These are phyloP conservation scores for Schizopygopsis pylzovi DNA, from an alignment of 2,797 vertebrate species.

Conservation along the genomic window DNA sequence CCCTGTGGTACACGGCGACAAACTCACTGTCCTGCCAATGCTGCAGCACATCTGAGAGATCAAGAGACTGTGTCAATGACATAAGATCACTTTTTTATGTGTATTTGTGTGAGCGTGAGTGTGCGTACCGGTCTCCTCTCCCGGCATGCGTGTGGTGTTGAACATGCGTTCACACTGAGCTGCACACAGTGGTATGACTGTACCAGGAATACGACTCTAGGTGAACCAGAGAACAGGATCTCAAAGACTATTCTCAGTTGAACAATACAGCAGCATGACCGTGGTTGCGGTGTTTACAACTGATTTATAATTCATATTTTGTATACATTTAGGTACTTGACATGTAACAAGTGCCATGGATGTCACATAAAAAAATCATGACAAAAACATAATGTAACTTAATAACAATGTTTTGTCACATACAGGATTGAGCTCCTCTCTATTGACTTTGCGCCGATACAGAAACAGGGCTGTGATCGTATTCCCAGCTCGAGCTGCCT, in stretches of 20 bases:
- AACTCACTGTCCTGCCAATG: slow-evolving; percentile 86
- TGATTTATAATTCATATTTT: background rate
- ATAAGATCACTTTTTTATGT: background rate
- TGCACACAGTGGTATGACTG: slow-evolving; percentile 84
- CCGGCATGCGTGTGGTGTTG: slow-evolving; percentile 87
- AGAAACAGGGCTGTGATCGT: slow-evolving; percentile 87
- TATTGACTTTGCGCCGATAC: slow-evolving; percentile 89
- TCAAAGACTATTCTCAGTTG: background rate
- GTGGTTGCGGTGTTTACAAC: background rate
- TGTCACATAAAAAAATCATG: background rate
- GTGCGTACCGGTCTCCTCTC: slow-evolving; percentile 80
- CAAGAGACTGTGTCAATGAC: background rate
- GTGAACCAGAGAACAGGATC: background rate
- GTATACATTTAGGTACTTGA: background rate
- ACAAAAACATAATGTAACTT: background rate
- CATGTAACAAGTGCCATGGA: background rate
- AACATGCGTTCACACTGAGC: slow-evolving; percentile 90
- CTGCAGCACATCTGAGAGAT: slow-evolving; percentile 77
- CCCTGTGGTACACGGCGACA: slow-evolving; percentile 83
- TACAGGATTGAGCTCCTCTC: slow-evolving; percentile 93
- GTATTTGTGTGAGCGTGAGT: background rate
- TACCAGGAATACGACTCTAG: slow-evolving; percentile 82
- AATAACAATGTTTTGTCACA: slow-evolving; percentile 44
- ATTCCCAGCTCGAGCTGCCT: slow-evolving; percentile 93
- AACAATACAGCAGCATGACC: background rate